These are phyloP conservation scores for Trachelipus rathkii DNA, from an alignment of 1,140 invertebrate genomes.

Conservation along the genomic window DNA sequence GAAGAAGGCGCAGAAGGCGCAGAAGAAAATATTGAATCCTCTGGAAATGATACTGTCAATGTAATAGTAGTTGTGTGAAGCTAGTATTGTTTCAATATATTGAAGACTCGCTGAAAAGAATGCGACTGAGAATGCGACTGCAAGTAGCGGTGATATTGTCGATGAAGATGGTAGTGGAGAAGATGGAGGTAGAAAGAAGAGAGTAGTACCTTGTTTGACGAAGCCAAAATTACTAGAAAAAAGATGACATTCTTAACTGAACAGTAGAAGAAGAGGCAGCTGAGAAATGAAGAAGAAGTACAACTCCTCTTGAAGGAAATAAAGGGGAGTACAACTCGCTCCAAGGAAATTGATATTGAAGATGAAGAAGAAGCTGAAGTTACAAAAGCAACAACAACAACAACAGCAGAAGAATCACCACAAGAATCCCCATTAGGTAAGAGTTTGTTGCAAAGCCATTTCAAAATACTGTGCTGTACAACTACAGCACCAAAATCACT, in stretches of 20 bases:
- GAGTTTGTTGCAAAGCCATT: too few species aligned
- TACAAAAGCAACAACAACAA: neutral
- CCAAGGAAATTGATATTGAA: too few species aligned
- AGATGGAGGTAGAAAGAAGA: neutral
- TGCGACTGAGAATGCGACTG: too few species aligned
- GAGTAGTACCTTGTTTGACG: neutral
- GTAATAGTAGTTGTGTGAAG: neutral
- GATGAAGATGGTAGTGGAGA: slow-evolving; percentile 18
- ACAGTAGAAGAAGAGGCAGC: neutral
- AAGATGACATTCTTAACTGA: neutral
- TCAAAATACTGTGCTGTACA: too few species aligned
- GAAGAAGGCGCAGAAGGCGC: slow-evolving; percentile 4
- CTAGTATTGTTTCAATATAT: neutral
- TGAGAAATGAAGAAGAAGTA: neutral
- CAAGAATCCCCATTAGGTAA: too few species aligned
- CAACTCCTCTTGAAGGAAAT: neutral
- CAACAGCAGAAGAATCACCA: too few species aligned
- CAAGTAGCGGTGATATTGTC: neutral
- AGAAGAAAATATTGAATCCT: neutral
- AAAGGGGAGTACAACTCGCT: neutral
- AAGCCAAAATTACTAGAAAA: neutral
- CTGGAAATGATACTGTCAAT: neutral
- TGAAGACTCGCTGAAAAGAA: neutral
- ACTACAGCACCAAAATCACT: too few species aligned
- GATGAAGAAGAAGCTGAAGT: slow-evolving; percentile 22